Evolutionary conservation across 2,888 invertebrate species (phyloP).

Genomic region (Acanthococcus lagerstroemiae): DNA sequence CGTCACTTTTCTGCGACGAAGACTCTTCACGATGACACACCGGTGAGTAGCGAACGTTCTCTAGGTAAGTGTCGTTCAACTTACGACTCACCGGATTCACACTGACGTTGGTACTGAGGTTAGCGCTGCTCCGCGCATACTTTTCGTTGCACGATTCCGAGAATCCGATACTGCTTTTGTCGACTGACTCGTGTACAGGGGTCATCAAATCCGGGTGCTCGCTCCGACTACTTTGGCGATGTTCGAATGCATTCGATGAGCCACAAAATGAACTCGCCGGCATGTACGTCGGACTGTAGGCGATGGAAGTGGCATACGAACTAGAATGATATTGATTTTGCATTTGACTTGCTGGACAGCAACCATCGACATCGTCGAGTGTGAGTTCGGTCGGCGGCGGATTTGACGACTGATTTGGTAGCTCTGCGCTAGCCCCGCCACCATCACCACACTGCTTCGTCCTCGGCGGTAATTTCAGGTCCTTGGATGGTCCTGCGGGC

Average conservation of each 20-base stretch:
- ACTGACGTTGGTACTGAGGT: background rate
- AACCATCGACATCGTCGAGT: conserved; percentile 15
- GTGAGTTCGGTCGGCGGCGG: background rate
- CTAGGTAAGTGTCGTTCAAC: conserved; percentile 1
- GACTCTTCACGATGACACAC: background rate
- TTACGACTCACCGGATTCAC: background rate
- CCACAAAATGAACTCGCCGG: conserved; percentile 19
- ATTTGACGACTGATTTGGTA: background rate
- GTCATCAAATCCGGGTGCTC: conserved; percentile 14
- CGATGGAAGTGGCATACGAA: conserved; percentile 13
- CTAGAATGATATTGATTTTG: conserved; percentile 29
- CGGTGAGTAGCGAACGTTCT: conserved; percentile 3
- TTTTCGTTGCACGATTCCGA: background rate
- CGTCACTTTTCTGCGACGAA: background rate
- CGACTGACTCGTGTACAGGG: background rate
- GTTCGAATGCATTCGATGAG: background rate
- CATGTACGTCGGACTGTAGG: conserved; percentile 26
- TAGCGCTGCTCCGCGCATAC: no score
- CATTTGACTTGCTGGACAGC: conserved; percentile 5
- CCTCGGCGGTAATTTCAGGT: conserved; percentile 1
- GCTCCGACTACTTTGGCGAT: background rate
- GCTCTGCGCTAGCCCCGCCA: background rate
- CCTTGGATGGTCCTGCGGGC: background rate
- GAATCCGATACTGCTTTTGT: background rate
- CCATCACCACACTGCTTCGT: background rate